Evolutionary conservation across 2,888 invertebrate species (phyloP), one percentile per base, ranked within the genome.

Genomic region (Azorinus chamasolen): DNA sequence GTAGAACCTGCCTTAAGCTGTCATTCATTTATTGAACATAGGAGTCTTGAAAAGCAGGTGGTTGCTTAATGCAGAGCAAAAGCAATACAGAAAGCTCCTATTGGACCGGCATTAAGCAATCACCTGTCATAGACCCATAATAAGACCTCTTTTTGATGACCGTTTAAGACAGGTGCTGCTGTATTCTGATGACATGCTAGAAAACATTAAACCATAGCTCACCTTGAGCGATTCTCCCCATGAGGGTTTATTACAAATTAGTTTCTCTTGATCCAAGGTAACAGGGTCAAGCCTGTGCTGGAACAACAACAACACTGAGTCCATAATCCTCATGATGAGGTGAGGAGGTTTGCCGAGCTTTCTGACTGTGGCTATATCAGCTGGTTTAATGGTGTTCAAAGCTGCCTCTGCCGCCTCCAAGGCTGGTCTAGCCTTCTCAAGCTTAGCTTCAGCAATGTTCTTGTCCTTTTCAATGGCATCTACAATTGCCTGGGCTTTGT

Each of bases 301-400:
- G 88, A 93, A 93, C 51, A 93, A 85, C 18, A 93, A 65, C 58
- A 93, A 77, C 37, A 92, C 93, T 84, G 89, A 89, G 83, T 93
- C 93, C 93, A 93, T 93, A 83, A 93, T 93, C 57, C 93, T 87
- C 93, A 92, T 92, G 80, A 93, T 93, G 57, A 93, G 88, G 85
- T 93, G 93, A 8, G 93, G 93, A 1, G 93, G 93, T 65, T 91
- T 91, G 20, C 91, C 92, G 46, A 93, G 87, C 78, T 91, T 93
- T 62, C 93, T 85, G 20, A 93, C 93, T 4, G 93, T 93, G 57
- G 93, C 89, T 55, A 93, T 93, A 86, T 93, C 93, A 27, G 92
- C 88, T 3, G 91, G 92, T 76, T 93, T 93, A 75, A 93, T 93
- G 24, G 93, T 93, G 80, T 97, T 93, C 51, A 93, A 87, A 16